These are phyloP conservation scores for Pterostichus niger DNA, from an alignment of 2,888 invertebrate species.

Conservation along the genomic window DNA sequence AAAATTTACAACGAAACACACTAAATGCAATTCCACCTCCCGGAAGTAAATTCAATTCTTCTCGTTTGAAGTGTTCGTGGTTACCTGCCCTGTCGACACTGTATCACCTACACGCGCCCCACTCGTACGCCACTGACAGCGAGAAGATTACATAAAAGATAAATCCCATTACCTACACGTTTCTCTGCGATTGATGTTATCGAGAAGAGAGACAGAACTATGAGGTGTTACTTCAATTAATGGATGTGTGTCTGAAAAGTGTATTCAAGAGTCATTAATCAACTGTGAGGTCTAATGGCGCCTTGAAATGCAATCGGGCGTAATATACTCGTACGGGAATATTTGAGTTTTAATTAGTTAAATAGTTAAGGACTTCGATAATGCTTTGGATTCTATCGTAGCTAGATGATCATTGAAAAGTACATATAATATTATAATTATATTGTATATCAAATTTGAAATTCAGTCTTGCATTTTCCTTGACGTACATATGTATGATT, in stretches of 20 bases:
- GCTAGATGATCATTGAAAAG: no score
- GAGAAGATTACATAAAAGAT: conserved; percentile 67
- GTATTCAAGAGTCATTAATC: neutral
- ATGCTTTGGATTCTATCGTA: no score
- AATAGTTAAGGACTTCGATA: neutral
- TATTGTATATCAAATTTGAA: no score
- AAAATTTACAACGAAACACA: conserved; percentile 3
- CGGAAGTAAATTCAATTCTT: conserved; percentile 48
- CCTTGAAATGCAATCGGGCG: neutral
- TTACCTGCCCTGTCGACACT: conserved; percentile 27
- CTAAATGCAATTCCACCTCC: neutral
- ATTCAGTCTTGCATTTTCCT: no score
- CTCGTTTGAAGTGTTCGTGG: conserved; percentile 53
- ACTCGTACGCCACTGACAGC: conserved; percentile 42
- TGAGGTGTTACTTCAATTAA: conserved; percentile 29
- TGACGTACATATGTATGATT: no score
- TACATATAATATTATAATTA: no score
- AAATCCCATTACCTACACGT: conserved; percentile 61
- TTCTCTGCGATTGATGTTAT: conserved; percentile 5
- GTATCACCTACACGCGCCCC: conserved; percentile 1
- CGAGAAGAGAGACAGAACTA: neutral
- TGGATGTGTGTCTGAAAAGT: conserved; percentile 28
- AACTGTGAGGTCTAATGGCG: neutral
- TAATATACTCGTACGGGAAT: neutral
- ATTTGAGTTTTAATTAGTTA: neutral